Evolutionary conservation across 2,797 vertebrate species (phyloP).

Genomic region (Coilia nasus): DNA sequence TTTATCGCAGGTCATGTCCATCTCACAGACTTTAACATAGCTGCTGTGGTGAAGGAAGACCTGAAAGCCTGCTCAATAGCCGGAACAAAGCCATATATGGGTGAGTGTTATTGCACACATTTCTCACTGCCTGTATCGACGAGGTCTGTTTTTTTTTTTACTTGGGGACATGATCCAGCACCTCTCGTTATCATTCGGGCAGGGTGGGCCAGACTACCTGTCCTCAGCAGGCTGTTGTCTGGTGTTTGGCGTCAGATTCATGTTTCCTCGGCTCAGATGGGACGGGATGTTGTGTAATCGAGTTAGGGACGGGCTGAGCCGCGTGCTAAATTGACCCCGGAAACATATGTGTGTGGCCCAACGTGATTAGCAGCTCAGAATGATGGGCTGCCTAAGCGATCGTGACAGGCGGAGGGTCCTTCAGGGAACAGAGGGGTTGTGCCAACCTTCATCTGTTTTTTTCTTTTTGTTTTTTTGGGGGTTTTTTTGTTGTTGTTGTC

Average conservation of each 20-base stretch:
- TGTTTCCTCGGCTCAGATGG: slow-evolving; percentile 39
- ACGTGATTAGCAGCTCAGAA: slow-evolving; percentile 34
- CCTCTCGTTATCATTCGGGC: neutral
- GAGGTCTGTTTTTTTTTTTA: neutral
- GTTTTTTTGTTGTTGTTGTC: neutral
- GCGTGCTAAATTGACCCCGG: slow-evolving; percentile 29
- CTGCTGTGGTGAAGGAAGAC: slow-evolving; percentile 86
- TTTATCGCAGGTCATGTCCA: slow-evolving; percentile 86
- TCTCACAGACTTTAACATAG: slow-evolving; percentile 97
- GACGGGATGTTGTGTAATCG: slow-evolving; percentile 54
- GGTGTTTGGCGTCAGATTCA: slow-evolving; percentile 39
- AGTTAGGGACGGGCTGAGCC: slow-evolving; percentile 44
- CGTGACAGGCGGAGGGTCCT: neutral
- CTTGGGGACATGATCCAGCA: neutral
- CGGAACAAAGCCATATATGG: slow-evolving; percentile 98
- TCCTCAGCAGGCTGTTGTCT: neutral
- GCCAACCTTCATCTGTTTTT: neutral
- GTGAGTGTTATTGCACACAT: slow-evolving; percentile 63
- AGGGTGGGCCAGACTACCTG: neutral
- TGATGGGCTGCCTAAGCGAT: slow-evolving; percentile 34
- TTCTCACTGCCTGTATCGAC: neutral
- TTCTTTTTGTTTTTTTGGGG: neutral
- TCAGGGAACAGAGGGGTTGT: neutral
- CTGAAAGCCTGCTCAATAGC: slow-evolving; percentile 87
- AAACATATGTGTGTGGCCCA: slow-evolving; percentile 33